Evolutionary conservation across 1,140 invertebrate genomes (phyloP), one percentile per base, ranked within the genome.

Genomic region (Drosophila lacteicornis): DNA sequence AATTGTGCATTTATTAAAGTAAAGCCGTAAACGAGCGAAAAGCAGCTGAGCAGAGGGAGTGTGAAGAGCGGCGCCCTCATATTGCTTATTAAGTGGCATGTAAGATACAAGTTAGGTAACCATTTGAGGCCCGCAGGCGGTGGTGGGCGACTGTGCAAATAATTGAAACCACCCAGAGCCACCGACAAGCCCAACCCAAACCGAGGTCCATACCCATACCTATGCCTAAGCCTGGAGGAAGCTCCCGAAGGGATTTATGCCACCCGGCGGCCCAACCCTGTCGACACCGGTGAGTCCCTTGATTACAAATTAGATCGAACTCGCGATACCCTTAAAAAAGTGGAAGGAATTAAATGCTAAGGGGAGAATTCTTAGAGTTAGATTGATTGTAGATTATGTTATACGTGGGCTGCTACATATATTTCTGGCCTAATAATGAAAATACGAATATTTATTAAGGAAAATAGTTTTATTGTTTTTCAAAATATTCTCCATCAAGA

Each of bases 31-130:
- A 83, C 56, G 76, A 65, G 73, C 47, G 45, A 7, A 47, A 60
- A 57, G 38, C 13, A 42, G 38, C 25, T 4, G 45, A 68, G 50
- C 42, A 47, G 50, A 51, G 58, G 66, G 36, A 49, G 56, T 76
- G 30, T 46, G 36, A 36, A 58, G 49, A 62, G 30, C 36, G 51
- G 45, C 42, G 38, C 42, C 74, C 67, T 69, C 62, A 77, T 81
- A 84, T 85, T 84, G 84, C 83, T 88, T 87, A 88, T 88, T 87
- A 86, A 86, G 83, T 88, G 84, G 84, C 80, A 70, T 68, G 73
- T 68, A 76, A 82, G 49, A 87, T 73, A 62, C 76, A 36, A 79
- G 75, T 79, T 79, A 38, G 73, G 62, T 53, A 76, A 76, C 73
- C 73, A 58, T 76, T 67, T 19, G 46, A 51, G 53, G 49, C 33